A percentile compares a stretch with the other conserved stretches of the same genome.
These are phyloP conservation scores for Apolygus lucorum DNA, from an alignment of 1,140 invertebrate species.

Conservation along the genomic window DNA sequence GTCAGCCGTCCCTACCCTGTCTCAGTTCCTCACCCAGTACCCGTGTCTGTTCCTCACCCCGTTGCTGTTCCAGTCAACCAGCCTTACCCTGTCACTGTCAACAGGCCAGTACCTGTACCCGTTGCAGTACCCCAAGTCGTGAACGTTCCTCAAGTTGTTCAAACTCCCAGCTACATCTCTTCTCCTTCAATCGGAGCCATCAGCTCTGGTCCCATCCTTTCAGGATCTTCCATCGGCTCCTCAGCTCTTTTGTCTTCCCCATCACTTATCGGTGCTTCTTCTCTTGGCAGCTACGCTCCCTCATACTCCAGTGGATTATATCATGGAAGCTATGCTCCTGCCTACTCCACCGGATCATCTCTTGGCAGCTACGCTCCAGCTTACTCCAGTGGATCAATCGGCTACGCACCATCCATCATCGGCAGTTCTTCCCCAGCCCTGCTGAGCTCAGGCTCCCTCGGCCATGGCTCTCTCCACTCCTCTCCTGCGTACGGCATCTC, in stretches of 20 bases:
- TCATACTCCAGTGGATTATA: neutral
- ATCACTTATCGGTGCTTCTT: neutral
- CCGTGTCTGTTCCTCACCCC: constrained; percentile 28
- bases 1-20: constrained; percentile 35
- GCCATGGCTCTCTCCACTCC: too few relatives aligned
- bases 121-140: constrained; percentile 24
- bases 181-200: neutral
- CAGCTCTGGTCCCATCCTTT: neutral
- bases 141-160: constrained; percentile 20
- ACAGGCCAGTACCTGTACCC: constrained; percentile 30
- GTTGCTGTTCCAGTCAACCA: constrained; percentile 30
- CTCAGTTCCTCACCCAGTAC: constrained; percentile 26
- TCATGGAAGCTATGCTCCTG: too few relatives aligned
- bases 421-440: too few relatives aligned
- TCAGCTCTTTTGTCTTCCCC: neutral
- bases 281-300: neutral
- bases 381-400: too few relatives aligned
- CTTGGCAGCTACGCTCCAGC: too few relatives aligned
- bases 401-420: too few relatives aligned
- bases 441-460: too few relatives aligned
- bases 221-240: neutral
- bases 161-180: neutral
- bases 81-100: constrained; percentile 25
- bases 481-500: too few relatives aligned
- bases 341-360: neutral